Percentiles rank a stretch among this genome's conserved stretches.
Conservation (phyloP, 2,797 vertebrate genomes). For the Orientallactaga sibirica region DNA sequence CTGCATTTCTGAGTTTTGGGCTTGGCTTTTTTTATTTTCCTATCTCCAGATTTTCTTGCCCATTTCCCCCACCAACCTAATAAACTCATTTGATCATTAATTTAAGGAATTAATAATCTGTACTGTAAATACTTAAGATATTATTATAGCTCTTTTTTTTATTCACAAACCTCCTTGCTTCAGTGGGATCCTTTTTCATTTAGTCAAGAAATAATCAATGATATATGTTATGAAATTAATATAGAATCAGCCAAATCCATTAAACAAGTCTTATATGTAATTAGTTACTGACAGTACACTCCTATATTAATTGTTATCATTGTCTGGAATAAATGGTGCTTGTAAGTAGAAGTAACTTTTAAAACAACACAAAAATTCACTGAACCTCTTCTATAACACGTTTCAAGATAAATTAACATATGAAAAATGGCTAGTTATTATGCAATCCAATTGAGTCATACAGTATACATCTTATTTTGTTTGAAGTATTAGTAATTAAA, state of each 20-base stretch:
- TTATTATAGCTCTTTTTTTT: background rate
- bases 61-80: background rate
- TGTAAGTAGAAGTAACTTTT: constrained; percentile 11
- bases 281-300: background rate
- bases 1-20: background rate
- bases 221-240: background rate
- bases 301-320: background rate
- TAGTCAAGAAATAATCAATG: background rate
- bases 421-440: too few species aligned
- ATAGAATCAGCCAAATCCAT: background rate
- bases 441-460: too few species aligned
- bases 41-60: background rate
- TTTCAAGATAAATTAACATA: too few species aligned
- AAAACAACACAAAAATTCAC: background rate
- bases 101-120: background rate
- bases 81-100: background rate
- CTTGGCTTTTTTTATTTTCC: background rate
- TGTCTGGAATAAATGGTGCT: background rate
- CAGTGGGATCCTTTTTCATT: background rate
- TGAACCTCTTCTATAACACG: background rate
- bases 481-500: constrained; percentile 30
- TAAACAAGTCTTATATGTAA: background rate
- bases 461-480: background rate
- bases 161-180: background rate
- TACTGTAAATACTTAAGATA: background rate